phyloP scores from a whole-genome alignment of 2,797 vertebrate genomes.

The Sylvia borin region DNA sequence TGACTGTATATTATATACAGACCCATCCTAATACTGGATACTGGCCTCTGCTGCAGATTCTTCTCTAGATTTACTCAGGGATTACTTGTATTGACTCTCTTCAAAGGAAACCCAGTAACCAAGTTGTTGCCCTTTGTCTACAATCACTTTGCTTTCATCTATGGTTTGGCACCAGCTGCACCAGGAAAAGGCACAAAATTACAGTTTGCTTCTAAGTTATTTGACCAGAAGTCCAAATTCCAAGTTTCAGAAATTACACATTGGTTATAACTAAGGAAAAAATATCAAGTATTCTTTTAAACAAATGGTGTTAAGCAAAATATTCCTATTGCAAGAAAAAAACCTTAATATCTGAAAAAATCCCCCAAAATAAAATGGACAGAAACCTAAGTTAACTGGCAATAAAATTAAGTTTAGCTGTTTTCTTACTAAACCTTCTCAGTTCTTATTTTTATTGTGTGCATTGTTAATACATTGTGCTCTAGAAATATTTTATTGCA shows the following conservation, averaged over 20 bases:
- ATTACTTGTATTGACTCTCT: neutral
- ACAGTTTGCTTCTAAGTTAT: neutral
- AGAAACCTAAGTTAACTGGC: neutral
- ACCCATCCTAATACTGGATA: neutral
- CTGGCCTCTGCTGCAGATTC: neutral
- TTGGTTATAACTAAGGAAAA: neutral
- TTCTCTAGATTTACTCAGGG: neutral
- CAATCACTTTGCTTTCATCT: neutral
- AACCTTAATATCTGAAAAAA: neutral
- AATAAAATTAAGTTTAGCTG: neutral
- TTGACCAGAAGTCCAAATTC: constrained; percentile 6
- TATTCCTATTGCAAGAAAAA: neutral
- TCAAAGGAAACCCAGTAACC: neutral
- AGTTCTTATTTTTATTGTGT: constrained; percentile 13
- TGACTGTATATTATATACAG: neutral
- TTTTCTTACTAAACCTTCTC: neutral
- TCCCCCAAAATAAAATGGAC: neutral
- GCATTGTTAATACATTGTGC: constrained; percentile 18
- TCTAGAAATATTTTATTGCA: constrained; percentile 31
- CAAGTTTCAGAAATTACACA: neutral
- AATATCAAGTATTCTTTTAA: neutral
- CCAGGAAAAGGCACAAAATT: neutral
- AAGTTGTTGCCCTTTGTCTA: neutral
- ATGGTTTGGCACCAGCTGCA: neutral
- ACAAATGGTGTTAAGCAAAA: neutral